Evolutionary conservation across 2,888 invertebrate species (phyloP).

Genomic region (Calliopum simillimum): DNA sequence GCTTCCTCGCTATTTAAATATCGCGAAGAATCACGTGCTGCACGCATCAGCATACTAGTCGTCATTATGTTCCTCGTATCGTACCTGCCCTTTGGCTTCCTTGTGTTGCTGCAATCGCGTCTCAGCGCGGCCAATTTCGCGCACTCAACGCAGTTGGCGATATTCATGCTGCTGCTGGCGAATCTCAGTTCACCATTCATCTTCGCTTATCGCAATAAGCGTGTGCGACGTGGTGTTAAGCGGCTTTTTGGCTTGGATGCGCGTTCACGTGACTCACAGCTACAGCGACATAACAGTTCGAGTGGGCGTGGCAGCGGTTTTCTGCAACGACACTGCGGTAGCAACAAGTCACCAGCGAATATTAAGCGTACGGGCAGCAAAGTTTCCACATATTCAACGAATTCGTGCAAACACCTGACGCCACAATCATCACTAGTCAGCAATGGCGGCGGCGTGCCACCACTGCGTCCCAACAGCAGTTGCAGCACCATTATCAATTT

Average conservation of each 20-base stretch:
- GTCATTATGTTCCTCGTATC: conserved; percentile 68
- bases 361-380: conserved; percentile 65
- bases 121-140: conserved; percentile 61
- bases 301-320: conserved; percentile 55
- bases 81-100: conserved; percentile 65
- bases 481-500: conserved; percentile 62
- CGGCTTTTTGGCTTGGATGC: conserved; percentile 63
- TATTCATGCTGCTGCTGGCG: conserved; percentile 65
- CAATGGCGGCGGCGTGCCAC: conserved; percentile 40
- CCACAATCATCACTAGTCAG: conserved; percentile 59
- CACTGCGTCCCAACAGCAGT: conserved; percentile 58
- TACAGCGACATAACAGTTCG: conserved; percentile 61
- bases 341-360: conserved; percentile 53
- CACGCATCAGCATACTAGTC: conserved; percentile 79
- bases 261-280: conserved; percentile 52
- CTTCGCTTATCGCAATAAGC: conserved; percentile 67
- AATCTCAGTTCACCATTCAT: conserved; percentile 67
- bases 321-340: conserved; percentile 30
- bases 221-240: conserved; percentile 66
- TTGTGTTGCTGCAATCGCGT: conserved; percentile 64
- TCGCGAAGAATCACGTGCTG: conserved; percentile 89
- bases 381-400: conserved; percentile 64
- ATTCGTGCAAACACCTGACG: conserved; percentile 64
- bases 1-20: conserved; percentile 87
- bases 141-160: conserved; percentile 63